A percentile compares a stretch with the other conserved stretches of the same genome.
These are phyloP conservation scores for Drosophila chauvacae DNA, from an alignment of 1,140 invertebrate genomes.

Conservation along the genomic window DNA sequence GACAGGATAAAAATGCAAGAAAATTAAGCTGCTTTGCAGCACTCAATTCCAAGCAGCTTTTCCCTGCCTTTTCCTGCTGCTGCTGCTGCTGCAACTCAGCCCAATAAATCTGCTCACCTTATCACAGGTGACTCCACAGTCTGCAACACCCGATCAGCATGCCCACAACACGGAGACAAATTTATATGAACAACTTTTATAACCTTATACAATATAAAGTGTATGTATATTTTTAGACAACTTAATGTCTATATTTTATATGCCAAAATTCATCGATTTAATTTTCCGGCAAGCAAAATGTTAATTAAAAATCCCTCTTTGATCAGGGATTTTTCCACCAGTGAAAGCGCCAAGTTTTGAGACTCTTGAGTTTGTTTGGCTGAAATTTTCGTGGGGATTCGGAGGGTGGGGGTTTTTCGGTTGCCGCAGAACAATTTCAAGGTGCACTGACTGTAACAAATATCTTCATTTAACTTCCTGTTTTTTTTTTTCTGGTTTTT, in stretches of 20 bases:
- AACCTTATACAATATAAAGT: neutral
- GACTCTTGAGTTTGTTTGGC: constrained; percentile 15
- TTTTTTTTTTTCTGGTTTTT: constrained; percentile 9
- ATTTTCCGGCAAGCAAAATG: neutral
- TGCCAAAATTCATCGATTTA: neutral
- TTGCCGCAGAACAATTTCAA: constrained; percentile 75
- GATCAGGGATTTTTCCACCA: neutral
- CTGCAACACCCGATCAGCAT: constrained; percentile 36
- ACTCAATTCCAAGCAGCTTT: constrained; percentile 45
- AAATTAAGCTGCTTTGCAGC: constrained; percentile 44
- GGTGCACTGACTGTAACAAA: constrained; percentile 80
- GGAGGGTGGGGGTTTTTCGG: constrained; percentile 1
- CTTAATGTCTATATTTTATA: neutral
- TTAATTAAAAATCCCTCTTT: neutral
- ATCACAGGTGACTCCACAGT: constrained; percentile 42
- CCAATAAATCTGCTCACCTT: constrained; percentile 47
- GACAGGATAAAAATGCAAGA: constrained; percentile 11
- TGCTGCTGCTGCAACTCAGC: constrained; percentile 12
- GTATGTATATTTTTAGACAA: neutral
- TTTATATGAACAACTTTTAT: neutral
- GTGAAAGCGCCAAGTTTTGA: neutral
- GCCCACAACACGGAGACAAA: neutral
- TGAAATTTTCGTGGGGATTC: constrained; percentile 21
- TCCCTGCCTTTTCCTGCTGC: constrained; percentile 3
- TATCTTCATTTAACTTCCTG: constrained; percentile 74